phyloP scores from a whole-genome alignment of 2,888 invertebrate species.

The Tridacna gigas region DNA sequence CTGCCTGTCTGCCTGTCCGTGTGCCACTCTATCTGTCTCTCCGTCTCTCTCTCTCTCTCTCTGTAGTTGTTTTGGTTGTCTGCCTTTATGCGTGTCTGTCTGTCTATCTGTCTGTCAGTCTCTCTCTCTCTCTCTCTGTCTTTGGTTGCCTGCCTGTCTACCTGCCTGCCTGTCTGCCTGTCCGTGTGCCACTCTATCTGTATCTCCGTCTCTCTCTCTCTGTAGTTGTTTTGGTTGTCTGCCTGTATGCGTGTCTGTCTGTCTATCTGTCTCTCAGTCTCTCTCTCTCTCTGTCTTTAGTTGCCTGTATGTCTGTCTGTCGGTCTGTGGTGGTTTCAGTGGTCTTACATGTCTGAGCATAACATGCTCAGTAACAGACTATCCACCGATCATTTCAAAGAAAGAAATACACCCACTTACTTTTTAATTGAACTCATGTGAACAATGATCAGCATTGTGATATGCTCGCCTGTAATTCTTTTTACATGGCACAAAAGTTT shows the following conservation, averaged over 20 bases:
- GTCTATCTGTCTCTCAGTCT: neutral
- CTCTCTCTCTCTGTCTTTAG: neutral
- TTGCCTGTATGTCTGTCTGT: neutral
- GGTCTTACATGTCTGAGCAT: too few relatives aligned
- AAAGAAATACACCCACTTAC: too few relatives aligned
- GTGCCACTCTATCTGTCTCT: neutral
- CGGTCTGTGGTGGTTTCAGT: too few relatives aligned
- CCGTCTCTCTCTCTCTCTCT: neutral
- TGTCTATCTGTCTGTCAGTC: neutral
- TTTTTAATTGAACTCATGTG: too few relatives aligned
- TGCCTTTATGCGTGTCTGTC: too few relatives aligned
- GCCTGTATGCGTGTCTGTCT: neutral
- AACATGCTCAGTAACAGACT: too few relatives aligned
- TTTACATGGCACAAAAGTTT: too few relatives aligned
- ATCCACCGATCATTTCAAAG: too few relatives aligned
- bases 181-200: neutral
- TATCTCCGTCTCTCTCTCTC: neutral
- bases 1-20: too few relatives aligned
- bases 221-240: neutral
- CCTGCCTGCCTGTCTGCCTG: neutral
- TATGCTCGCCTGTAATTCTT: too few relatives aligned
- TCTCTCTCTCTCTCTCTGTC: neutral
- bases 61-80: too few relatives aligned
- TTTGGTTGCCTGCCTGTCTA: neutral
- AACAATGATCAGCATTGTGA: too few relatives aligned